Conservation (phyloP, 2,888 invertebrate genomes). For the Andrena praecox region DNA sequence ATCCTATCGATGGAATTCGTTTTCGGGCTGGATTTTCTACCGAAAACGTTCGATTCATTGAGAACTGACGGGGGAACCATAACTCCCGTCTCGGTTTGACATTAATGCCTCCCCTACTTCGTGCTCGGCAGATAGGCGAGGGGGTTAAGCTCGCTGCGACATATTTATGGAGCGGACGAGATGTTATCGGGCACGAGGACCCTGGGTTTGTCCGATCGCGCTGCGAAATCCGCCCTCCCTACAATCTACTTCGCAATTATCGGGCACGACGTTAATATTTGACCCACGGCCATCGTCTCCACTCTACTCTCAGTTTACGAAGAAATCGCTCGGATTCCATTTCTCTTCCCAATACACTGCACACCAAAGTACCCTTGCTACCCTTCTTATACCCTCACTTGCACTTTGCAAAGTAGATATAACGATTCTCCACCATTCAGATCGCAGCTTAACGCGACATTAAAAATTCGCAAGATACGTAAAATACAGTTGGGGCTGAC, state of each 20-base stretch:
- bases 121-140: constrained; percentile 83
- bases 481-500: neutral
- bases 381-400: neutral
- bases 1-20: constrained; percentile 58
- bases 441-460: no score
- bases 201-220: constrained; percentile 74
- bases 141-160: constrained; percentile 85
- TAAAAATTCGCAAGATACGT: no score
- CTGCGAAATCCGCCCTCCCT: constrained; percentile 78
- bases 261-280: constrained; percentile 84
- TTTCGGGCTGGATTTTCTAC: constrained; percentile 82
- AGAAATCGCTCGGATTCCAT: constrained; percentile 22
- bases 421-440: neutral
- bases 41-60: constrained; percentile 85
- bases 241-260: constrained; percentile 84
- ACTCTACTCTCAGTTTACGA: constrained; percentile 55
- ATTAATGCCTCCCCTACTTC: constrained; percentile 84
- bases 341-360: neutral
- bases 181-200: constrained; percentile 82
- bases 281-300: constrained; percentile 73
- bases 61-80: constrained; percentile 85
- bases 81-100: constrained; percentile 85
- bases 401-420: neutral
- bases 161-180: constrained; percentile 85
- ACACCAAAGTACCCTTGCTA: neutral